Conservation (phyloP, 2,797 vertebrate species). For the Sardinella longiceps region DNA sequence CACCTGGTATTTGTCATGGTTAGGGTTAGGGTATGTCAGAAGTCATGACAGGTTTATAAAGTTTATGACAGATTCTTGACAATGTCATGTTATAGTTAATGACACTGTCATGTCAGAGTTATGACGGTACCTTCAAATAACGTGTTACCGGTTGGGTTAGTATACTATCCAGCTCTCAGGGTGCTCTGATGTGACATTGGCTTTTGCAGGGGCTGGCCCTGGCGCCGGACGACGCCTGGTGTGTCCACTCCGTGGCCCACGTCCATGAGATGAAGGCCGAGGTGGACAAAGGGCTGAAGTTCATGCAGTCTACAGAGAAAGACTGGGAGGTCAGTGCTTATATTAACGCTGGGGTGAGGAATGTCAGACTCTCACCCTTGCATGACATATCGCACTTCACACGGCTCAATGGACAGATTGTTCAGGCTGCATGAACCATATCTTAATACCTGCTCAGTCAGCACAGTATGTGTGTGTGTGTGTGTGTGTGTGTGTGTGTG, state of each 20-base stretch:
- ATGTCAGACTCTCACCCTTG: neutral
- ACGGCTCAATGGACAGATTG: neutral
- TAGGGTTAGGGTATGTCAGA: too few species aligned
- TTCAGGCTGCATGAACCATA: neutral
- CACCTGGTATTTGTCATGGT: too few species aligned
- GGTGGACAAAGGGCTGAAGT: conserved; percentile 81
- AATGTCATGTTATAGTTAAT: too few species aligned
- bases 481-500: neutral
- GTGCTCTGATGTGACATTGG: neutral
- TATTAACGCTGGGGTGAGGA: too few species aligned
- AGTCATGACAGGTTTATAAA: too few species aligned
- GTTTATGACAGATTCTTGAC: too few species aligned
- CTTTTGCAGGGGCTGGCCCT: conserved; percentile 80
- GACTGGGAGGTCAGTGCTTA: conserved; percentile 85
- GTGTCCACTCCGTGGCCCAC: conserved; percentile 88
- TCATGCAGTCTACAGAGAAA: conserved; percentile 83
- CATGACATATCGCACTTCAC: neutral
- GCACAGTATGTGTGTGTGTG: neutral
- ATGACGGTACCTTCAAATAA: too few species aligned
- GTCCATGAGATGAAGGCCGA: conserved; percentile 91
- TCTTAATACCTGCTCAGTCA: neutral
- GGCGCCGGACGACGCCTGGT: conserved; percentile 84
- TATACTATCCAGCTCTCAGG: neutral
- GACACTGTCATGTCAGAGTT: too few species aligned
- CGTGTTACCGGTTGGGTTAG: too few species aligned